phyloP scores from a whole-genome alignment of 2,888 invertebrate species.

The Alviniconcha strummeri region DNA sequence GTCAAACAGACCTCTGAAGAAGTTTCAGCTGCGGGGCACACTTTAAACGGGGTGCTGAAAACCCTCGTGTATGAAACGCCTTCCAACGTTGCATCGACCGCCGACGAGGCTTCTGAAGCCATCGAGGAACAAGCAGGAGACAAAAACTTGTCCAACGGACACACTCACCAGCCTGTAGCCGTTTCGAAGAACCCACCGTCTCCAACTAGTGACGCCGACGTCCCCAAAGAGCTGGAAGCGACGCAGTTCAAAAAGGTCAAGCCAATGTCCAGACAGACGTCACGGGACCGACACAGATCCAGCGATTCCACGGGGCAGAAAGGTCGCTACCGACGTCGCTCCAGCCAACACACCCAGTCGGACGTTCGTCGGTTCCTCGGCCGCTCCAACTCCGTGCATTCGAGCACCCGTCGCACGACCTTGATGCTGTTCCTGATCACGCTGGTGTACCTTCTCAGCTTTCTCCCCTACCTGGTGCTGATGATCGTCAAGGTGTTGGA shows the following conservation, averaged over 20 bases:
- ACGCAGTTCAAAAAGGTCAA: too few relatives aligned
- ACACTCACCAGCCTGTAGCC: too few relatives aligned
- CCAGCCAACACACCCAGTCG: constrained; percentile 23
- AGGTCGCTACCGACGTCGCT: constrained; percentile 27
- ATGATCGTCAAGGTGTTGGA: constrained; percentile 48
- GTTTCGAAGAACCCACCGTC: too few relatives aligned
- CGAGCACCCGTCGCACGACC: constrained; percentile 51
- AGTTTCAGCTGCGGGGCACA: too few relatives aligned
- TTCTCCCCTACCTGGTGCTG: constrained; percentile 56
- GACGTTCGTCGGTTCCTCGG: constrained; percentile 30
- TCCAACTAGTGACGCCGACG: too few relatives aligned
- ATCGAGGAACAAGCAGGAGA: too few relatives aligned
- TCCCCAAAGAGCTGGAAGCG: too few relatives aligned
- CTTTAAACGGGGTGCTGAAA: too few relatives aligned
- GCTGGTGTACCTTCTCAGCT: constrained; percentile 55
- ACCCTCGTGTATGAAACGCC: too few relatives aligned
- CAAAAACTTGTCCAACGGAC: too few relatives aligned
- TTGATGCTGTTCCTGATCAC: constrained; percentile 59
- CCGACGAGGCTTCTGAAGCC: too few relatives aligned
- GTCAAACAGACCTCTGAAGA: background rate
- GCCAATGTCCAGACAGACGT: background rate
- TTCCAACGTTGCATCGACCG: too few relatives aligned
- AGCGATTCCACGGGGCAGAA: constrained; percentile 9
- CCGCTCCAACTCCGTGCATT: constrained; percentile 29
- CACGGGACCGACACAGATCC: constrained; percentile 17